These are phyloP conservation scores for Hyposoter dolosus DNA, from an alignment of 2,888 invertebrate species.

Conservation along the genomic window DNA sequence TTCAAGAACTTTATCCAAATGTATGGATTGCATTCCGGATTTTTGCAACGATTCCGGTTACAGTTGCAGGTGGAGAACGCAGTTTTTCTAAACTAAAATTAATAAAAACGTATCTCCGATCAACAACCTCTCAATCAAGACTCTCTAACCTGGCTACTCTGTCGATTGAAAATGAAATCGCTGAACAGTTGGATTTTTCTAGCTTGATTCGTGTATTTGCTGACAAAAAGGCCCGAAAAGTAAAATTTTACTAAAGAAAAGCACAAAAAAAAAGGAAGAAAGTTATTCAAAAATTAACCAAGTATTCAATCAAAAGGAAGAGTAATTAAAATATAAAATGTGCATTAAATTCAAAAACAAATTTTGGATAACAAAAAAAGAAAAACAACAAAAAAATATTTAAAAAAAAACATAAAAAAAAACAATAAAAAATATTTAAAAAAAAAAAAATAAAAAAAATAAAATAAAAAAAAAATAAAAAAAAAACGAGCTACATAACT, in stretches of 20 bases:
- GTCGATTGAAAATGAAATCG: conserved; percentile 76
- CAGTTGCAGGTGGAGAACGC: conserved; percentile 65
- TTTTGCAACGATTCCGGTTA: conserved; percentile 63
- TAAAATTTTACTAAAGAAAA: conserved; percentile 61
- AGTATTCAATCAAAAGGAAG: neutral
- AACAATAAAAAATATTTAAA: neutral
- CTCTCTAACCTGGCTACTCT: conserved; percentile 54
- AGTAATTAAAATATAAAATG: too few relatives aligned
- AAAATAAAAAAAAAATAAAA: conserved; percentile 3
- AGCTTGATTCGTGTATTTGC: conserved; percentile 73
- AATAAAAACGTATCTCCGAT: conserved; percentile 66
- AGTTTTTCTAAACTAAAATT: conserved; percentile 57
- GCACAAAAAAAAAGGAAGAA: neutral
- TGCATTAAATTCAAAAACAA: too few relatives aligned
- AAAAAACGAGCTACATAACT: conserved; percentile 1
- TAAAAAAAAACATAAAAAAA: neutral
- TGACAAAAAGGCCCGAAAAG: conserved; percentile 73
- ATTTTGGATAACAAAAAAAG: neutral
- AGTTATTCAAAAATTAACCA: neutral
- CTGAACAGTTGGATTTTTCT: conserved; percentile 71
- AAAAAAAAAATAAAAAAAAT: too few relatives aligned
- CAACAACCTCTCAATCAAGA: conserved; percentile 63
- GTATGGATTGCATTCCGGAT: conserved; percentile 57
- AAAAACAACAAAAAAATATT: neutral
- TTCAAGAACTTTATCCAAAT: conserved; percentile 59